These are phyloP conservation scores for Ivindomyrus marchei DNA, from an alignment of 2,113 vertebrate species.

Conservation along the genomic window DNA sequence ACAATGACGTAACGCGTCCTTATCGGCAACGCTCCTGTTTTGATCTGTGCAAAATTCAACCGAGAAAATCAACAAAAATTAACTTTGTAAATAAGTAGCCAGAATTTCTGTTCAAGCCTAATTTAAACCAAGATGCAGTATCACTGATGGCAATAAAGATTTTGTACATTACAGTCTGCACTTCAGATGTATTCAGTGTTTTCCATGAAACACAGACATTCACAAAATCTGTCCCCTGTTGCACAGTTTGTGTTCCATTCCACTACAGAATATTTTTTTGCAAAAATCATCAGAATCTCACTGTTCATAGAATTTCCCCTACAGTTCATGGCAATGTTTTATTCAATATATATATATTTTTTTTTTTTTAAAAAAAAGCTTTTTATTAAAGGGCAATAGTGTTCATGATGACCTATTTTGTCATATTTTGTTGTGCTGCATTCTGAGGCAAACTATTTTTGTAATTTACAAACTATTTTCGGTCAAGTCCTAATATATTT, in stretches of 20 bases:
- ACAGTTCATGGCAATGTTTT: too few species aligned
- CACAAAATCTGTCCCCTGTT: background rate
- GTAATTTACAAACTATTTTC: background rate
- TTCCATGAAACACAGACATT: background rate
- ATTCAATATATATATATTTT: background rate
- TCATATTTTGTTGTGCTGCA: background rate
- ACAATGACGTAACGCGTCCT: background rate
- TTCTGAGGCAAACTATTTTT: background rate
- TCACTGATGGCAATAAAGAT: background rate
- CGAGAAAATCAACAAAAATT: background rate
- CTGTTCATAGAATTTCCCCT: too few species aligned
- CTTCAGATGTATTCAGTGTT: background rate
- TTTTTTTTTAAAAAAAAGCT: background rate
- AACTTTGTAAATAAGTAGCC: background rate
- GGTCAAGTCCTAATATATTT: background rate
- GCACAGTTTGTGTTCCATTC: background rate
- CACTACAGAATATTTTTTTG: background rate
- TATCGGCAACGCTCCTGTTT: background rate
- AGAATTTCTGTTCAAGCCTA: background rate
- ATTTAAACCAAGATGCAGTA: background rate
- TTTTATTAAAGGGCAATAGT: background rate
- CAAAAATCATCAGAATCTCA: background rate
- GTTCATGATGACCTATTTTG: background rate
- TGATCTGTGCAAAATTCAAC: background rate
- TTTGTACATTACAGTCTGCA: background rate